A percentile compares a stretch with the other conserved stretches of the same genome.
Evolutionary conservation across 2,888 invertebrate species (phyloP).

Genomic region (Dicroscelio sp.): DNA sequence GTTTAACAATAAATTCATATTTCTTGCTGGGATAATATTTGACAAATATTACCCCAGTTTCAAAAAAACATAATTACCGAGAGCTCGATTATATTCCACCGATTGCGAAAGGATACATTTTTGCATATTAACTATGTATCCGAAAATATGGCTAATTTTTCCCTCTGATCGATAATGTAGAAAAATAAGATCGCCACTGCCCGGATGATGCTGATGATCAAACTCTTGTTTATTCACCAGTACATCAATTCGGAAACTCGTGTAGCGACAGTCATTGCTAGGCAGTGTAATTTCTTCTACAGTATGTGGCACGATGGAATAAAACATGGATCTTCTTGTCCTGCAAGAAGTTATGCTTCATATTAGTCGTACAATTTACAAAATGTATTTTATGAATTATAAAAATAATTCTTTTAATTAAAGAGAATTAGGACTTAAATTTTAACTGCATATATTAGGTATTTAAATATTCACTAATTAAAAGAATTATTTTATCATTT

Average conservation of each 20-base stretch:
- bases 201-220: slow-evolving; percentile 83
- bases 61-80: slow-evolving; percentile 70
- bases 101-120: slow-evolving; percentile 79
- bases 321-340: too few species aligned
- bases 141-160: slow-evolving; percentile 85
- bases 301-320: slow-evolving; percentile 11
- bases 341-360: too few species aligned
- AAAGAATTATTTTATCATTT: too few species aligned
- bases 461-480: too few species aligned
- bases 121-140: slow-evolving; percentile 85
- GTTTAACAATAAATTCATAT: neutral
- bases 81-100: slow-evolving; percentile 86
- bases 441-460: too few species aligned
- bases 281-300: neutral
- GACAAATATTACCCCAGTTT: neutral
- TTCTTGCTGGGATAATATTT: neutral
- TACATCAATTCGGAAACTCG: slow-evolving; percentile 87
- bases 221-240: slow-evolving; percentile 85
- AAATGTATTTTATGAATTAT: too few species aligned
- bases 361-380: too few species aligned
- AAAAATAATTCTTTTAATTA: too few species aligned
- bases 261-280: slow-evolving; percentile 10
- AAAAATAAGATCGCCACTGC: slow-evolving; percentile 89
- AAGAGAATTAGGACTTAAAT: too few species aligned
- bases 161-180: slow-evolving; percentile 85